Percentiles rank a stretch among this genome's conserved stretches.
phyloP scores from a whole-genome alignment of 1,140 invertebrate genomes.

The Lordiphosa stackelbergi region DNA sequence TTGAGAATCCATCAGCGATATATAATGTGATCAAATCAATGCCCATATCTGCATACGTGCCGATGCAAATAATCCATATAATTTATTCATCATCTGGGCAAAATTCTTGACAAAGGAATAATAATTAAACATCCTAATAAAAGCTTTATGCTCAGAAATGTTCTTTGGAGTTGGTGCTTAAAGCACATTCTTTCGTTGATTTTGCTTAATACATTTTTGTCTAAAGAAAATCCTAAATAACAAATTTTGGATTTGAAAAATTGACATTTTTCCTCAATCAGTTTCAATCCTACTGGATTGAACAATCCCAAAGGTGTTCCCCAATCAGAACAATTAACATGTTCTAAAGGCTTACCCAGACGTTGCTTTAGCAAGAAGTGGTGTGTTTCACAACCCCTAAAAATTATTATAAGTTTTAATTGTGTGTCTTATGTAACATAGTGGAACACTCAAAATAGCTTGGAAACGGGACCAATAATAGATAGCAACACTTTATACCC shows the following conservation, averaged over 20 bases:
- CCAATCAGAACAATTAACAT: no score
- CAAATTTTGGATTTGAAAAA: slow-evolving; percentile 7
- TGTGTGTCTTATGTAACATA: no score
- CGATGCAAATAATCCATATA: slow-evolving; percentile 1
- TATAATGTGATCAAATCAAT: neutral
- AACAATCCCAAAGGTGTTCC: no score
- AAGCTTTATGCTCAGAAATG: no score
- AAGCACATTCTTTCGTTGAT: no score
- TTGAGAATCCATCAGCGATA: neutral
- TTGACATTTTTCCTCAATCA: neutral
- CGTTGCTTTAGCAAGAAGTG: no score
- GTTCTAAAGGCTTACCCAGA: no score
- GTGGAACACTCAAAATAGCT: no score
- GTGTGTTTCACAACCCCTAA: no score
- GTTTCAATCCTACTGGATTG: neutral
- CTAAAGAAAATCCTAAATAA: neutral
- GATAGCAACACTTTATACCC: no score
- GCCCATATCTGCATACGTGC: neutral
- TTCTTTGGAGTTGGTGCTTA: neutral
- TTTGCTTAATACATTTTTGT: neutral
- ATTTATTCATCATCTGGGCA: slow-evolving; percentile 4
- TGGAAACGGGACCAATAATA: no score
- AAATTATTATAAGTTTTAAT: no score
- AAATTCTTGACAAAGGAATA: slow-evolving; percentile 1
- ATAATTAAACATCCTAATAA: neutral